Percentiles rank a stretch among this genome's conserved stretches.
Evolutionary conservation across 2,888 invertebrate genomes (phyloP).

Genomic region (Nephrotoma appendiculata): DNA sequence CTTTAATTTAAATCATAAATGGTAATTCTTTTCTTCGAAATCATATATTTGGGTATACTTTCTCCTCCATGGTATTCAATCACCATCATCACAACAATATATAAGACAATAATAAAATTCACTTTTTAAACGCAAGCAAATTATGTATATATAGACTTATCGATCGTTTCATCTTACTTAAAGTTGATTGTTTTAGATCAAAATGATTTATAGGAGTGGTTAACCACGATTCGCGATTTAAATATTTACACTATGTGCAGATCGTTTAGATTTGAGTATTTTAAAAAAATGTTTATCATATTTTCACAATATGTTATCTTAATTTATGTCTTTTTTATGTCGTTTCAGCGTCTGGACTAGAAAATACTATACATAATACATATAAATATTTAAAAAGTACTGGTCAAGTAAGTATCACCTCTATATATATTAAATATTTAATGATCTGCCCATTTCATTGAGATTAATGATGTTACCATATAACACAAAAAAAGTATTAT

Average conservation of each 20-base stretch:
- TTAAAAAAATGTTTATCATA: background rate
- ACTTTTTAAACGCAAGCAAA: background rate
- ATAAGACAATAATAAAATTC: background rate
- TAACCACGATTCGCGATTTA: background rate
- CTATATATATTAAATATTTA: background rate
- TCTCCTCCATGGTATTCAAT: background rate
- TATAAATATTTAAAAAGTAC: conserved; percentile 42
- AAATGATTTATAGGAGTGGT: background rate
- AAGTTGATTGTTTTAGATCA: background rate
- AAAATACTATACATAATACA: conserved; percentile 27
- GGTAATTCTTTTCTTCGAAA: background rate
- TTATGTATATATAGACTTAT: background rate
- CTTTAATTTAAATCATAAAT: background rate
- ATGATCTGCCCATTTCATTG: background rate
- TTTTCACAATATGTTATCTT: background rate
- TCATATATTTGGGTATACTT: background rate
- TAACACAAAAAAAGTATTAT: background rate
- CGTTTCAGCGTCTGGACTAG: conserved; percentile 23
- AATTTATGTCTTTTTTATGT: background rate
- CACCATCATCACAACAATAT: background rate
- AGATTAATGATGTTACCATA: background rate
- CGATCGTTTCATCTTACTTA: background rate
- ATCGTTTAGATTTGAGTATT: background rate
- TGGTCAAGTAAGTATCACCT: conserved; percentile 38
- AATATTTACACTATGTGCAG: background rate